phyloP scores from a whole-genome alignment of 2,888 invertebrate species.

The Callinectes sapidus region DNA sequence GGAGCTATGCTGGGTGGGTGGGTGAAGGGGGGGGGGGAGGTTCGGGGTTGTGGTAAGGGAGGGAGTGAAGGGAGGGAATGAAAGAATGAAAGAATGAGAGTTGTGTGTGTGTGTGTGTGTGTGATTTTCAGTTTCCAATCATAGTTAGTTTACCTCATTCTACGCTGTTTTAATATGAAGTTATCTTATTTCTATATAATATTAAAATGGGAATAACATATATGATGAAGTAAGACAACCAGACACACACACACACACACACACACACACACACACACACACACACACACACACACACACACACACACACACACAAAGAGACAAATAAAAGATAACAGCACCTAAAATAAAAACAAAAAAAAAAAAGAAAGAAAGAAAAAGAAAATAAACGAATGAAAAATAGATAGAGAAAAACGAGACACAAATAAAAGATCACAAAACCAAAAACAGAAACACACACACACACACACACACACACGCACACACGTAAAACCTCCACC shows the following conservation, averaged over 20 bases:
- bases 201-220: background rate
- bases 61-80: background rate
- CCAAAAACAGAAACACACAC: background rate
- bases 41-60: background rate
- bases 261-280: too few relatives aligned
- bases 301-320: too few relatives aligned
- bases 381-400: background rate
- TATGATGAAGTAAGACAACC: too few relatives aligned
- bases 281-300: too few relatives aligned
- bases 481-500: background rate
- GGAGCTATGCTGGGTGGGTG: background rate
- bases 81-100: background rate
- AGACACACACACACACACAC: too few relatives aligned
- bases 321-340: too few relatives aligned
- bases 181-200: background rate
- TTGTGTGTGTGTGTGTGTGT: conserved; percentile 33
- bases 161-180: background rate
- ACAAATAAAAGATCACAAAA: background rate
- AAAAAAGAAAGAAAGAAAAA: background rate
- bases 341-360: background rate
- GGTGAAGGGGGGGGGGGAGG: background rate
- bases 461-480: background rate
- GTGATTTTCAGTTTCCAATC: background rate
- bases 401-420: too few relatives aligned
- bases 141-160: background rate